A percentile compares a stretch with the other conserved stretches of the same genome.
phyloP scores from a whole-genome alignment of 2,113 vertebrate species.

The Daphoenositta chrysoptera region DNA sequence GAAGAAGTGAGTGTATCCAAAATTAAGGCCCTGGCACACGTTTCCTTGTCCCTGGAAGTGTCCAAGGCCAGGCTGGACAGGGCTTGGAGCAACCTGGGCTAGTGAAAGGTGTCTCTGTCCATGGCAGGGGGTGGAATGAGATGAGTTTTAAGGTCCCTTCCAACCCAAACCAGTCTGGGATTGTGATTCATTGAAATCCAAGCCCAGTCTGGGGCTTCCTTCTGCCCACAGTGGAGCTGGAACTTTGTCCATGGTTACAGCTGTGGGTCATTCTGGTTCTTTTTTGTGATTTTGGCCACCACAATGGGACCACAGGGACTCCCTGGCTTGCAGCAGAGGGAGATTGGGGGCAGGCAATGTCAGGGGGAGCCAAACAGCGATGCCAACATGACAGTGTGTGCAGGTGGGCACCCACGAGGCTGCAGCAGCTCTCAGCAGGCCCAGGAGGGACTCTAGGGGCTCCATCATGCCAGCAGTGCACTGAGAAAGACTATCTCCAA shows the following conservation, averaged over 20 bases:
- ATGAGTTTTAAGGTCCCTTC: not conserved
- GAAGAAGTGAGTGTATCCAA: not conserved
- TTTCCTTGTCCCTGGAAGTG: not conserved
- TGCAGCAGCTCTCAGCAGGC: not conserved
- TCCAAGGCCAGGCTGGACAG: not conserved
- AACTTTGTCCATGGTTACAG: not conserved
- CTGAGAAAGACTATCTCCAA: not conserved
- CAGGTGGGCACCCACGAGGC: not conserved
- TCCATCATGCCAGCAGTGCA: not conserved
- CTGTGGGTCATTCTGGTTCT: not conserved
- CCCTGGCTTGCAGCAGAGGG: not conserved
- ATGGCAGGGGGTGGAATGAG: not conserved
- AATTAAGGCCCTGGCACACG: not conserved
- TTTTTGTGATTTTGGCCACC: not conserved
- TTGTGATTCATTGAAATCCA: not conserved
- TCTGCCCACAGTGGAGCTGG: not conserved
- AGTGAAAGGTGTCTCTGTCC: not conserved
- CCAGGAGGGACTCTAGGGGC: not conserved
- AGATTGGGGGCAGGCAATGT: not conserved
- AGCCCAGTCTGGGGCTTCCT: not conserved
- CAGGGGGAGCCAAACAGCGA: not conserved
- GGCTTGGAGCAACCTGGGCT: not conserved
- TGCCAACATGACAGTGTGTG: not conserved
- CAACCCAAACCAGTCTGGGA: not conserved
- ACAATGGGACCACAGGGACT: not conserved